These are phyloP conservation scores for Steinernema carpocapsae DNA, from an alignment of 2,888 invertebrate genomes.

Conservation along the genomic window DNA sequence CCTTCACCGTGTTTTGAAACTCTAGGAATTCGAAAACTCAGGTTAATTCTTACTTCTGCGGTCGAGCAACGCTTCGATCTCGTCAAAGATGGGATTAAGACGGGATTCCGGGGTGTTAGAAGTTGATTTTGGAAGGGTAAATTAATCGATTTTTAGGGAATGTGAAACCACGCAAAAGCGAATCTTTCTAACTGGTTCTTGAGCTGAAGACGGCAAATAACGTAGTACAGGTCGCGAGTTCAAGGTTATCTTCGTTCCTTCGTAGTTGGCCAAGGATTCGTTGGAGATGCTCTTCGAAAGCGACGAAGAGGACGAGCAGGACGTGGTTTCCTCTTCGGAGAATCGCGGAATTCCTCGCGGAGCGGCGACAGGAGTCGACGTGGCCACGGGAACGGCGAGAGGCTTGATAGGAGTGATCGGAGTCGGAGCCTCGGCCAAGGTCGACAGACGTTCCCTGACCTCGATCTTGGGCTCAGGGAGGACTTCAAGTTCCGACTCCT, in stretches of 20 bases:
- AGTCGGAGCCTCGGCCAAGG: not conserved
- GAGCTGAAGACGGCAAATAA: no score
- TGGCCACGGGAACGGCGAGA: no score
- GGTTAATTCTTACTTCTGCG: constrained; percentile 20
- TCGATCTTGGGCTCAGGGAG: not conserved
- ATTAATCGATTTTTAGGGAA: no score
- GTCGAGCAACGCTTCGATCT: not conserved
- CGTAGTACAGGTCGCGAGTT: constrained; percentile 86
- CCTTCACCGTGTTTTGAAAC: not conserved
- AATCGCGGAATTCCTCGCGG: constrained; percentile 16
- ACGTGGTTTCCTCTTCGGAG: constrained; percentile 34
- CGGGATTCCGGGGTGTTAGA: no score
- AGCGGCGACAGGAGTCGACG: constrained; percentile 14
- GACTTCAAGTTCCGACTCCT: not conserved
- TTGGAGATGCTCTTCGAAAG: constrained; percentile 22
- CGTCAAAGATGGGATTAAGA: not conserved
- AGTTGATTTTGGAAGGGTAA: no score
- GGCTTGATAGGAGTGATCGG: not conserved
- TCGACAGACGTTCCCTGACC: not conserved
- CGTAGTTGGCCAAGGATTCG: constrained; percentile 57
- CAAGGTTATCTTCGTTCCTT: constrained; percentile 80
- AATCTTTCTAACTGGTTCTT: no score
- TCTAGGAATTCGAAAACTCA: not conserved
- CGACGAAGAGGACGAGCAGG: constrained; percentile 3
- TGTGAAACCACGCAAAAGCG: no score